phyloP scores from a whole-genome alignment of 1,140 invertebrate species.

The Brachionus calyciflorus region DNA sequence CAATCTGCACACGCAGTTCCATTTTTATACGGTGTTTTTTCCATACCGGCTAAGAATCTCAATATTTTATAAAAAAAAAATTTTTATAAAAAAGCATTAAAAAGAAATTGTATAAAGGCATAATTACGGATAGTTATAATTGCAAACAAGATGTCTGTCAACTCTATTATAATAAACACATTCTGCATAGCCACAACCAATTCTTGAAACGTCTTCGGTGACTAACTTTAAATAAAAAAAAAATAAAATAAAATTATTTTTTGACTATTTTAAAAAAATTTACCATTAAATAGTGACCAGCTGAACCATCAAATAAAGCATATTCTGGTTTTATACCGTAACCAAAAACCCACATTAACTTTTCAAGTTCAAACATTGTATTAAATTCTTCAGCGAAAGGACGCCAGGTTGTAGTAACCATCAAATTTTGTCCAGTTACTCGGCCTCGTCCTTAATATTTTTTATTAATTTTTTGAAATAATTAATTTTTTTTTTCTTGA shows the following conservation, averaged over 20 bases:
- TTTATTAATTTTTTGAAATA: background rate
- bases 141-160: conserved; percentile 27
- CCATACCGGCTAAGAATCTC: background rate
- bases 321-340: conserved; percentile 21
- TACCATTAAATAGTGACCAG: conserved; percentile 31
- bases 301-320: background rate
- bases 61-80: background rate
- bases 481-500: background rate
- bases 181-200: conserved; percentile 34
- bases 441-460: background rate
- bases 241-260: background rate
- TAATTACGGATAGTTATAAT: conserved; percentile 34
- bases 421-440: conserved; percentile 16
- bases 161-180: conserved; percentile 21
- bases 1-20: conserved; percentile 20
- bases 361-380: conserved; percentile 13
- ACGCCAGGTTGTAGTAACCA: background rate
- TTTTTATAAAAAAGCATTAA: background rate
- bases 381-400: background rate
- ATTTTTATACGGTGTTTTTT: conserved; percentile 9
- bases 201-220: conserved; percentile 6
- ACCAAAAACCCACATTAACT: conserved; percentile 25
- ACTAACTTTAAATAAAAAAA: conserved; percentile 1
- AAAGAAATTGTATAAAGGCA: background rate
- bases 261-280: background rate